Evolutionary conservation across 2,888 invertebrate species (phyloP), one percentile per base, ranked within the genome.

Genomic region (Tanytarsus gracilentus): DNA sequence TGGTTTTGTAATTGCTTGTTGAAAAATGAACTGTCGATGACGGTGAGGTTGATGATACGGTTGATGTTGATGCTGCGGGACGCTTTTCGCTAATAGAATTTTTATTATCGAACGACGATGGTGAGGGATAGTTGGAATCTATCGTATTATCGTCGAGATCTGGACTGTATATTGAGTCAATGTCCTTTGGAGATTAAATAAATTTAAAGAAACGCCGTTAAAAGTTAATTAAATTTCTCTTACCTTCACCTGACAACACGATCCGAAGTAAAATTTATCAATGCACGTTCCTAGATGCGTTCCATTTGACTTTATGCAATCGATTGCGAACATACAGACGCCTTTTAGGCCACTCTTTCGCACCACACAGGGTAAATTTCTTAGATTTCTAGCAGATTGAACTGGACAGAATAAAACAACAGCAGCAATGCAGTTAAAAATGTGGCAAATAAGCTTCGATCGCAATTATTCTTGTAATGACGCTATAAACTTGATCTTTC

Each of bases 291-390:
- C 93, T 65, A 94, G 76, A 68, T 94, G 93, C 0, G 91, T 87
- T 40, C 94, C 94, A 70, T 93, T 93, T 62, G 87, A 82, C 77
- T 91, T 89, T 50, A 89, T 81, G 71, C 93, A 94, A 68, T 93
- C 89, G 72, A 91, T 91, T 63, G 92, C 93, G 70, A 94, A 94
- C 94, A 94, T 94, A 69, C 94, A 94, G 1, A 89, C 79, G 1
- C 94, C 93, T 63, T 85, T 85, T 65, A 87, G 82, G 30, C 83
- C 85, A 27, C 85, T 84, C 69, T 83, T 81, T 69, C 88, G 80
- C 61, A 89, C 88, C 70, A 90, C 83, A 75, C 94, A 94, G 26
- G 91, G 88, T 67, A 92, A 76, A 69, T 92, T 90, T 69, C 92
- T 81, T 71, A 94, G 93, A 73, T 92, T 91, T 68, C 92, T 84